Evolutionary conservation across 2,888 invertebrate genomes (phyloP).

Genomic region (Epistrophella euchroma): DNA sequence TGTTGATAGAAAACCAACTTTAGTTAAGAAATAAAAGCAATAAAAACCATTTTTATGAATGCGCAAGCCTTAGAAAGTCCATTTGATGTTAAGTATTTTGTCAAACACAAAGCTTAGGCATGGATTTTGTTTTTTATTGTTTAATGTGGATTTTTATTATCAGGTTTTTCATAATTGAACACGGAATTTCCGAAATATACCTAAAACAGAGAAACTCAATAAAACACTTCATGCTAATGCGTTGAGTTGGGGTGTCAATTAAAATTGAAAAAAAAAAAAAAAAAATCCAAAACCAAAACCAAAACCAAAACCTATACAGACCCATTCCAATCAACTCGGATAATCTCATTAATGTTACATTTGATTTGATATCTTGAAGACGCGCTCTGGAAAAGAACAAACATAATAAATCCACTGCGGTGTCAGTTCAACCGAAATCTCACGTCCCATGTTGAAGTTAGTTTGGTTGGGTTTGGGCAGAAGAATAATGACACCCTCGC

Average conservation of each 20-base stretch:
- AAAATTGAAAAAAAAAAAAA: not conserved
- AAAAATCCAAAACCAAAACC: too few relatives aligned
- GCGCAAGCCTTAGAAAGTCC: slow-evolving; percentile 33
- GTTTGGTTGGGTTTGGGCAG: slow-evolving; percentile 32
- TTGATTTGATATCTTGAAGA: slow-evolving; percentile 32
- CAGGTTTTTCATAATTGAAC: slow-evolving; percentile 1
- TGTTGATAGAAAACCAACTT: slow-evolving; percentile 34
- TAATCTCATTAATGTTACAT: slow-evolving; percentile 57
- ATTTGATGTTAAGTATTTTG: slow-evolving; percentile 38
- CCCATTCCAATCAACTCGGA: slow-evolving; percentile 6
- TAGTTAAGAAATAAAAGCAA: slow-evolving; percentile 2
- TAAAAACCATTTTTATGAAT: slow-evolving; percentile 27
- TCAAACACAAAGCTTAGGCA: slow-evolving; percentile 23
- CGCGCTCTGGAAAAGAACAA: not conserved
- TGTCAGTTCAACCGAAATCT: slow-evolving; percentile 56
- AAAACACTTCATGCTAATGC: not conserved
- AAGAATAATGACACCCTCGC: slow-evolving; percentile 66
- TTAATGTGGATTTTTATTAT: not conserved
- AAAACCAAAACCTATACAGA: slow-evolving; percentile 14
- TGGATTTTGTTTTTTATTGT: not conserved
- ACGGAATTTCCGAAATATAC: not conserved
- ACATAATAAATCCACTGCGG: slow-evolving; percentile 48
- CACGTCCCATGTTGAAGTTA: slow-evolving; percentile 15
- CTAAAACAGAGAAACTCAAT: not conserved
- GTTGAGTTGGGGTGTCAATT: slow-evolving; percentile 41